Conservation (phyloP, 2,797 vertebrate genomes). For the Phalanger gymnotis region DNA sequence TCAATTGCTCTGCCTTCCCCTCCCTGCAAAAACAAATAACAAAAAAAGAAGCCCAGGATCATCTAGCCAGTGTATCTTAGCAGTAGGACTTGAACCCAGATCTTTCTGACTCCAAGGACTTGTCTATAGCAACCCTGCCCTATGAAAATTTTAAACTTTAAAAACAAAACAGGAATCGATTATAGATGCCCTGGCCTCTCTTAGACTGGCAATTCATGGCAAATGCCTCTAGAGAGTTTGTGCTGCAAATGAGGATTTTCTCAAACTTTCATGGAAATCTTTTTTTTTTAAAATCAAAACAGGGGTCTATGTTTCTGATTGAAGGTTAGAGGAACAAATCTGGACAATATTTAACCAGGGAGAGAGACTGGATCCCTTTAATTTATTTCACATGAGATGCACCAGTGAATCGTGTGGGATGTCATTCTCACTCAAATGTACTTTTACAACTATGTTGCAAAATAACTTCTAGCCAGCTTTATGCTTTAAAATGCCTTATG, state of each 20-base stretch:
- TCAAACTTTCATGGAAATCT: not conserved
- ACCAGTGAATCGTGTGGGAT: not conserved
- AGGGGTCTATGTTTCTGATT: slow-evolving; percentile 38
- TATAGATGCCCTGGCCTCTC: not conserved
- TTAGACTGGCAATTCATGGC: not conserved
- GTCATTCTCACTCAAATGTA: not conserved
- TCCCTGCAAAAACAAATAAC: too few relatives aligned
- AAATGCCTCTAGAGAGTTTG: slow-evolving; percentile 33
- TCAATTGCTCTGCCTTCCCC: too few relatives aligned
- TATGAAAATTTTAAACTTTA: slow-evolving; percentile 20
- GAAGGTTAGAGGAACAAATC: slow-evolving; percentile 49
- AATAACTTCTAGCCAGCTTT: not conserved
- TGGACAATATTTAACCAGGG: slow-evolving; percentile 38
- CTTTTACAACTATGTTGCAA: not conserved
- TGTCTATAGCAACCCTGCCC: not conserved
- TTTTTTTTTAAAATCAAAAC: not conserved
- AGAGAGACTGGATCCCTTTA: slow-evolving; percentile 44
- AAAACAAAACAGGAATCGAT: slow-evolving; percentile 30
- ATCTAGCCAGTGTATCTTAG: not conserved
- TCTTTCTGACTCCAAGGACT: not conserved
- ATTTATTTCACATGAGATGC: not conserved
- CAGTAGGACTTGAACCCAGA: not conserved
- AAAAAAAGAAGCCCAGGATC: not conserved
- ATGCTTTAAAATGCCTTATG: slow-evolving; percentile 11
- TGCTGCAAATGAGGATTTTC: not conserved